These are phyloP conservation scores for Thymelicus sylvestris DNA, from an alignment of 2,888 invertebrate species.

Conservation along the genomic window DNA sequence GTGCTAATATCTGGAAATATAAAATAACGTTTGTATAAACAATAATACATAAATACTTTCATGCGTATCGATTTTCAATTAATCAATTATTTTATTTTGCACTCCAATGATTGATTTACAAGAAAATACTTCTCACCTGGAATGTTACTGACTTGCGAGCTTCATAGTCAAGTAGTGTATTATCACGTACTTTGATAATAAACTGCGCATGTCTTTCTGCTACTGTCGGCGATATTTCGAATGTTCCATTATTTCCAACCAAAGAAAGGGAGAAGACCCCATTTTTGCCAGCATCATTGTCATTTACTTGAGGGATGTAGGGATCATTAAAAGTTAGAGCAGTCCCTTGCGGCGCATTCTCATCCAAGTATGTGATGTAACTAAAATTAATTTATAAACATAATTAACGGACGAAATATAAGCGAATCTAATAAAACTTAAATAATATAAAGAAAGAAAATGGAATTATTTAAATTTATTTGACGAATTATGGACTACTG, in stretches of 20 bases:
- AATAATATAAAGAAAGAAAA: background rate
- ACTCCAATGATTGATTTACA: too few species aligned
- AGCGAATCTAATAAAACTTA: background rate
- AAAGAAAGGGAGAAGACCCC: conserved; percentile 92
- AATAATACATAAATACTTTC: too few species aligned
- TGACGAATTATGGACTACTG: too few species aligned
- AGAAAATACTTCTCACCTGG: conserved; percentile 80
- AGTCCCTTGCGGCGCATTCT: conserved; percentile 93
- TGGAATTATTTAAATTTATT: background rate
- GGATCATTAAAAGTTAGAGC: conserved; percentile 89
- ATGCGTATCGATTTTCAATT: too few species aligned
- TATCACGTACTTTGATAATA: conserved; percentile 92
- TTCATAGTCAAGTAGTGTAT: conserved; percentile 93
- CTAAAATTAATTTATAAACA: conserved; percentile 66
- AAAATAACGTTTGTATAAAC: background rate
- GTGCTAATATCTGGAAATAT: conserved; percentile 88
- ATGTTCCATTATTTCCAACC: conserved; percentile 93
- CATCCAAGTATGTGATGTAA: conserved; percentile 90
- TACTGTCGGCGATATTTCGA: conserved; percentile 93
- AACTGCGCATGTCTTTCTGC: conserved; percentile 92
- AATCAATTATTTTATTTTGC: too few species aligned
- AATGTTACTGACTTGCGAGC: conserved; percentile 89
- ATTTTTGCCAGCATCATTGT: conserved; percentile 92
- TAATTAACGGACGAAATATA: background rate
- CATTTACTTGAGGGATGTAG: conserved; percentile 89